Conservation (phyloP, 2,113 vertebrate genomes). For the Australoheros scitulus region DNA sequence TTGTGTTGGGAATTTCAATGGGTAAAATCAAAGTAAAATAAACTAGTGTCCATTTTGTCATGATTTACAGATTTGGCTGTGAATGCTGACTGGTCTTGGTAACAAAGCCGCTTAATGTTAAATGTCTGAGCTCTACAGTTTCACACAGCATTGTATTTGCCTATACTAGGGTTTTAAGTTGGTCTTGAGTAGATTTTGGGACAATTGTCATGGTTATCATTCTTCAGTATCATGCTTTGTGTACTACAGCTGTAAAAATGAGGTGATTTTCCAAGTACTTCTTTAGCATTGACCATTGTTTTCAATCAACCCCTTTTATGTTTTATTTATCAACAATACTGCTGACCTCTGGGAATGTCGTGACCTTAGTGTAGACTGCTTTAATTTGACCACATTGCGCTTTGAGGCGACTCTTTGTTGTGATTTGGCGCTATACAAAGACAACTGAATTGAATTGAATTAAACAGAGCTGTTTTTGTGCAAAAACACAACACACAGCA, state of each 20-base stretch:
- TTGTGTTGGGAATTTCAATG: too few species aligned
- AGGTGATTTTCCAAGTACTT: background rate
- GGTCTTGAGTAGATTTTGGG: background rate
- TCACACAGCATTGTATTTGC: background rate
- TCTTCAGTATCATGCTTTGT: background rate
- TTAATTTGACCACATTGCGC: background rate
- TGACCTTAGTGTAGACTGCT: background rate
- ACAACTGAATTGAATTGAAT: too few species aligned
- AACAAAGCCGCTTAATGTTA: background rate
- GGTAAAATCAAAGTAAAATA: too few species aligned
- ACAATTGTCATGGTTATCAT: background rate
- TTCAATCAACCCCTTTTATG: background rate
- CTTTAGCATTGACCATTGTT: background rate
- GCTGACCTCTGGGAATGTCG: background rate
- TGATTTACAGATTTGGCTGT: background rate
- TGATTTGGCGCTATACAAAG: too few species aligned
- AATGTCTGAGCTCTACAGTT: background rate
- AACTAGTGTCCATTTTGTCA: too few species aligned
- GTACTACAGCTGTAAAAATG: background rate
- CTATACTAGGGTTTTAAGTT: background rate
- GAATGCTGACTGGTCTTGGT: background rate
- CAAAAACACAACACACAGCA: conserved; percentile 22
- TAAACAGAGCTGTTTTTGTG: conserved; percentile 5
- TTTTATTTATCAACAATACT: background rate
- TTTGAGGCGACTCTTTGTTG: too few species aligned